Evolutionary conservation across 2,797 vertebrate species (phyloP), one percentile per base, ranked within the genome.

Genomic region (Enteromius afrohamiltoni): DNA sequence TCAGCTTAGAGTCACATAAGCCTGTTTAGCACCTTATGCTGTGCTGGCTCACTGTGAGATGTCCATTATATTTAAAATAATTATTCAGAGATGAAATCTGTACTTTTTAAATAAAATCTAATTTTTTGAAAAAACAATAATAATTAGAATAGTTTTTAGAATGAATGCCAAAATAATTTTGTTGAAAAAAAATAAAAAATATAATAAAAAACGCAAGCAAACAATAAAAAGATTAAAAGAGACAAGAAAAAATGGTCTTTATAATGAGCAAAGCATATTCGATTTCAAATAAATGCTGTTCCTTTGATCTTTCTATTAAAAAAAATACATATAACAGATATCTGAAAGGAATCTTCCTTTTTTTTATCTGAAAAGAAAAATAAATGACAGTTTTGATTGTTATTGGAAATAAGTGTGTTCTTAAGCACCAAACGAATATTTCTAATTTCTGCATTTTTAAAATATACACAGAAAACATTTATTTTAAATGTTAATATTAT

Each of bases 1-100:
- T 85, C 77, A 85, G 60, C 45, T 31, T 47, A 0, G 62, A 77
- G 69, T 67, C 86, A 79, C 58, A 23, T 6, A 62, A 76, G 31
- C 70, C 70, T 40, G 55, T 62, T 73, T 67, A 51, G 74, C 58
- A 42, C 34, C 62, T 26, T 29, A 19, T 34, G 29, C 23, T 47
- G 17, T 34, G 31, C 62, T 77, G 17, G 69, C 40, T 82, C 11
- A 53, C 69, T 67, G 23, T 4, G 7, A 58, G 2, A 21, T 26
- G 5, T 21, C 14, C 31, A 49, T 37, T 75, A 64, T 51, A 51
- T 45, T 65, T 5, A 40, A 31, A 64, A 62, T 40, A 62, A 31
- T 26, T 21, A 34, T 37, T 40, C 31, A 53, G 14, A 69, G 49
- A 29, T 29, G 6, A 78, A 45, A 76, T 58, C 3, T 76, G 17